Evolutionary conservation across 2,797 vertebrate species (phyloP).

Genomic region (Chrosomus eos): DNA sequence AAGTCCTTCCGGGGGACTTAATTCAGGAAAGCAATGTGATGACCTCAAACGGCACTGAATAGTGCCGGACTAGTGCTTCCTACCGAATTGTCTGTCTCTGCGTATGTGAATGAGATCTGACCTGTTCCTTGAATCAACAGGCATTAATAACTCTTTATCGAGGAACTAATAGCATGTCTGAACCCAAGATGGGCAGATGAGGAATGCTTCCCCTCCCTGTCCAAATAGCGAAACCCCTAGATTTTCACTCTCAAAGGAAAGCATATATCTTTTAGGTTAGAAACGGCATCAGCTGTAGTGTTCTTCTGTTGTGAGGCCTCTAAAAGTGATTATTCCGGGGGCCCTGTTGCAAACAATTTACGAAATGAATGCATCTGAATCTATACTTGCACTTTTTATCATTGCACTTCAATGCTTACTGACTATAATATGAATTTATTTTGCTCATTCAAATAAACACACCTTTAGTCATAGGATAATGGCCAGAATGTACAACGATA

Average conservation of each 20-base stretch:
- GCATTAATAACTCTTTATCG: slow-evolving; percentile 63
- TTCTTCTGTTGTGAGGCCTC: slow-evolving; percentile 71
- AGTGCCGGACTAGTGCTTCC: slow-evolving; percentile 84
- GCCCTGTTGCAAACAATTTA: slow-evolving; percentile 75
- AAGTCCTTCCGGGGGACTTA: slow-evolving; percentile 69
- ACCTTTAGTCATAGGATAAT: slow-evolving; percentile 74
- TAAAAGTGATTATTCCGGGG: slow-evolving; percentile 74
- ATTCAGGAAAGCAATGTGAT: slow-evolving; percentile 74
- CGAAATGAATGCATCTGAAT: slow-evolving; percentile 81
- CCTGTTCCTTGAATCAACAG: slow-evolving; percentile 75
- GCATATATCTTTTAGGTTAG: slow-evolving; percentile 81
- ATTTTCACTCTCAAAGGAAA: slow-evolving; percentile 70
- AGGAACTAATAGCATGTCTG: slow-evolving; percentile 66
- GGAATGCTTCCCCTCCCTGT: slow-evolving; percentile 65
- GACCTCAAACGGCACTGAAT: slow-evolving; percentile 68
- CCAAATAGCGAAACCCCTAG: slow-evolving; percentile 72
- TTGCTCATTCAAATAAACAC: slow-evolving; percentile 77
- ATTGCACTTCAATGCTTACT: slow-evolving; percentile 83
- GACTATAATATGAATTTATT: slow-evolving; percentile 78
- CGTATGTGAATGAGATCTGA: slow-evolving; percentile 70
- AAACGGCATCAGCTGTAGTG: slow-evolving; percentile 79
- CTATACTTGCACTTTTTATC: slow-evolving; percentile 84
- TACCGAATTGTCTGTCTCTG: slow-evolving; percentile 73
- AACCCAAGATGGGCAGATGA: slow-evolving; percentile 67
- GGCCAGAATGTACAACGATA: slow-evolving; percentile 59